A percentile compares a stretch with the other conserved stretches of the same genome.
phyloP scores from a whole-genome alignment of 2,113 vertebrate genomes.

The Phylloscopus trochilus region DNA sequence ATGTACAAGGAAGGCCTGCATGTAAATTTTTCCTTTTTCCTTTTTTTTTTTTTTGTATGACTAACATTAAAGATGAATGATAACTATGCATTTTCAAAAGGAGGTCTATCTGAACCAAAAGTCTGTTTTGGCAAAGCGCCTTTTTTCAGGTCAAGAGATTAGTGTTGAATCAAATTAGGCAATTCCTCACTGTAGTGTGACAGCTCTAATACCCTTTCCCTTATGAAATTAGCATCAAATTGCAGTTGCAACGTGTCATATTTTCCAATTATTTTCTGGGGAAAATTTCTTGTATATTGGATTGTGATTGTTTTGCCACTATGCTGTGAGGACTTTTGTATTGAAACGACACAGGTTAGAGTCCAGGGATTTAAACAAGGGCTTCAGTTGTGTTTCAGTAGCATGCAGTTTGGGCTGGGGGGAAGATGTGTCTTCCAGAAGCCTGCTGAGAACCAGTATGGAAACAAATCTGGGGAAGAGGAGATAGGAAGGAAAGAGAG shows the following conservation, averaged over 20 bases:
- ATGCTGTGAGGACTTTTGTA: neutral
- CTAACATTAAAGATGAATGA: neutral
- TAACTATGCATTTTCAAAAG: neutral
- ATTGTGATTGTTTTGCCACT: neutral
- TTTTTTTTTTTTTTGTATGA: neutral
- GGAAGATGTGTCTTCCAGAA: neutral
- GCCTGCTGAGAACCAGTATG: neutral
- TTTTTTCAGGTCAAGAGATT: conserved; percentile 3
- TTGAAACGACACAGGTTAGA: neutral
- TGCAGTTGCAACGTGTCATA: neutral
- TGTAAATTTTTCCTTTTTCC: neutral
- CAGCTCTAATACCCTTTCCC: neutral
- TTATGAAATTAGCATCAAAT: conserved; percentile 29
- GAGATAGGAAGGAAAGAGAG: neutral
- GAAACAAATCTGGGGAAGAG: neutral
- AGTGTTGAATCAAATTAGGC: neutral
- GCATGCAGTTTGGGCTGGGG: neutral
- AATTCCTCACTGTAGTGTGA: neutral
- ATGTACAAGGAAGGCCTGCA: neutral
- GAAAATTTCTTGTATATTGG: neutral
- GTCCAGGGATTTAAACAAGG: neutral
- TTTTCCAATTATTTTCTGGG: neutral
- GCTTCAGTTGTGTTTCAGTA: neutral
- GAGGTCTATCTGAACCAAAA: neutral
- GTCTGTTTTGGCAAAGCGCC: neutral